Evolutionary conservation across 2,888 invertebrate species (phyloP), one percentile per base, ranked within the genome.

Genomic region (Xanthostigma xanthostigma): DNA sequence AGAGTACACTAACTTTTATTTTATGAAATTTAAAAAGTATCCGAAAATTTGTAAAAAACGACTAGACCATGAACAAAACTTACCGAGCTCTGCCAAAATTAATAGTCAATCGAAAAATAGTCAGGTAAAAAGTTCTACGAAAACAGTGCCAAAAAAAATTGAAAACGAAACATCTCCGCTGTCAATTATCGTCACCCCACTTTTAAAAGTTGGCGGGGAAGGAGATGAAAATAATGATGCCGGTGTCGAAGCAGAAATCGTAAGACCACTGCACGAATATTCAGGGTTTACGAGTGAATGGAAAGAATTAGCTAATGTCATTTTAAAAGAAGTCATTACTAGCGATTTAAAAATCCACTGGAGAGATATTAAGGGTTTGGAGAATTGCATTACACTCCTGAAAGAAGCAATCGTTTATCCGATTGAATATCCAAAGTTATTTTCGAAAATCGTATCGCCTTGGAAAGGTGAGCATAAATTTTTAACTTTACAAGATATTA

Each of bases 331-430:
- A 60, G 72, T 74, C 51, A 61, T 73, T 41, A 71, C 76, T 50
- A 70, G 72, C 37, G 75, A 84, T 46, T 73, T 81, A 1, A 78
- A 78, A 42, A 76, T 85, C 0, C 73, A 72, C 40, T 95, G 93
- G 93, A 70, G 75, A 11, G 87, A 93, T 57, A 80, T 95, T 40
- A 80, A 81, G 54, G 88, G 88, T 4, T 70, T 93, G 56, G 74
- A 78, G 2, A 68, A 76, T 9, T 84, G 88, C 9, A 87, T 91
- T 61, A 74, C 76, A 57, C 64, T 84, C 49, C 70, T 94, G 12
- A 86, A 88, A 70, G 93, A 95, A 67, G 84, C 92, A 0, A 82
- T 91, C 0, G 75, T 93, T 4, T 88, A 89, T 61, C 88, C 89
- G 8, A 69, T 80, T 1, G 76, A 79, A 53, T 81, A 82, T 62